Evolutionary conservation across 2,888 invertebrate species (phyloP), one percentile per base, ranked within the genome.

Genomic region (Microctonus hyperodae): DNA sequence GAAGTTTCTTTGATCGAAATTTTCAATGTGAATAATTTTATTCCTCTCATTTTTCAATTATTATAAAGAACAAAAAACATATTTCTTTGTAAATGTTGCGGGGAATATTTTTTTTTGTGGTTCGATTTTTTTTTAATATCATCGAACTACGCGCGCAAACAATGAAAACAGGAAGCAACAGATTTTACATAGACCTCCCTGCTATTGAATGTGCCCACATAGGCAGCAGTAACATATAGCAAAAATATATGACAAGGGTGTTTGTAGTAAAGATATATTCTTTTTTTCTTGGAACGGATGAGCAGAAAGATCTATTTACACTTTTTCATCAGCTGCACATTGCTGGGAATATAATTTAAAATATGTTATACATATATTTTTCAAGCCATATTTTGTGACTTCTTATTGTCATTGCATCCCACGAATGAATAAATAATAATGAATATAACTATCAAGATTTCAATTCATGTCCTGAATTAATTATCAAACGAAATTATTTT

Each of bases 91-190:
- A 28, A 16, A 37, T 13, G 33, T 20, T 13, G 22, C 31, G 13
- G 13, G 11, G 37, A 23, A 11, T 25, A n/a, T n/a, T n/a, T n/a
- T 33, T n/a, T 11, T 56, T 48, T 50, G 31, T 57, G 25, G 48
- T 16, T 1, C 10, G 28, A 28, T 44, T 28, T 48, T 3, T 31
- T 11, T 22, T 51, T 35, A n/a, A 33, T 60, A 57, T 64, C 61
- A 64, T 69, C 65, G 63, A 61, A 48, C 28, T 33, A 66, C 48
- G 64, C 44, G 62, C 60, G 65, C n/a, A n/a, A 73, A 74, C 72
- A 76, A 79, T 75, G 69, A 56, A 64, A 68, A 68, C 64, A 72
- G 72, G 71, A 74, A 72, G 70, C 72, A 70, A 70, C 73, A 70
- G 71, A 74, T 74, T 72, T 73, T 72, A 72, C 69, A 74, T 73